Base-by-base conservation (phyloP, 2,888 invertebrate species). In the Plagiodera versicolora region DNA sequence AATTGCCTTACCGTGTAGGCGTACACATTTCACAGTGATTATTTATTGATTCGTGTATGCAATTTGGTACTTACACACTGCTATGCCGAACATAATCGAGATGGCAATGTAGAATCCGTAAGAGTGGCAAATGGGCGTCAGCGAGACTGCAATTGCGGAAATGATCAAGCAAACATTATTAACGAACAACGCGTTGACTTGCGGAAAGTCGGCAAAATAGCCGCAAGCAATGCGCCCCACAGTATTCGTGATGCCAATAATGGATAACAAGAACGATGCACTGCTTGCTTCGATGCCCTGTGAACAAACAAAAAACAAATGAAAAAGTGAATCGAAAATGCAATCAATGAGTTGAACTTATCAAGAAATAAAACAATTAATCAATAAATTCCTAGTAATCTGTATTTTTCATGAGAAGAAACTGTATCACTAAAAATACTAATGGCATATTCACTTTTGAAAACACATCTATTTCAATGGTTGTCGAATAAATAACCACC, bases 171-270 rank as follows among this genome's bases (percentile, higher is more conserved):
- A 96, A 64, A 94, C 82, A 76, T 98, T 98, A 81, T 98, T 98
- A 73, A 99, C 88, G 73, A 95, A 82, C 16, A 98, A 83, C 0
- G 98, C 92, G 80, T 97, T 92, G 71, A 98, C 94, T 83, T 89
- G 88, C 1, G 93, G 92, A 77, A 96, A 92, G 83, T 95, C 93
- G 0, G 96, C 94, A 35, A 97, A 87, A 82, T 90, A 92, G 20
- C 96, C 97, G 76, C 93, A 94, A 52, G 89, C 82, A 52, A 97
- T 89, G 82, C 97, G 90, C 16, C 97, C 96, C 65, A 97, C 79
- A 0, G 96, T 98, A 81, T 98, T 98, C 30, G 96, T 95, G 65
- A 97, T 95, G 62, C 94, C 94, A 74, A 94, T 94, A 63, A 92
- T 89, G 0, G 92, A 92, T 20, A 92, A 76, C 58, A 92, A 81